phyloP scores from a whole-genome alignment of 2,888 invertebrate species.

The Elysia crispata region DNA sequence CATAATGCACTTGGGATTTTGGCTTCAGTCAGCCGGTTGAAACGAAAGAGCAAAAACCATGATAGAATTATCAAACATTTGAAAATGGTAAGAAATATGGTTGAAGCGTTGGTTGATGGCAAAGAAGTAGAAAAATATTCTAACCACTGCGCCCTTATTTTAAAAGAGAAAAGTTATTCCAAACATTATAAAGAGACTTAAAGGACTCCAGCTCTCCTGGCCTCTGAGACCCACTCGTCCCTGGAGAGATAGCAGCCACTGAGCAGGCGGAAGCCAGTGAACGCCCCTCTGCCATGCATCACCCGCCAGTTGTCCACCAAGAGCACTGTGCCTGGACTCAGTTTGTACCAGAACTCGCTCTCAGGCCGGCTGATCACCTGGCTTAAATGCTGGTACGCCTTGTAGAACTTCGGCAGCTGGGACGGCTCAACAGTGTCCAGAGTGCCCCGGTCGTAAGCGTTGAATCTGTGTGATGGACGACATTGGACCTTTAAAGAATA shows the following conservation, averaged over 20 bases:
- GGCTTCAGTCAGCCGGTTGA: no score
- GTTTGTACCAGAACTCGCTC: slow-evolving; percentile 76
- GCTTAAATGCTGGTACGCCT: slow-evolving; percentile 62
- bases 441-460: slow-evolving; percentile 86
- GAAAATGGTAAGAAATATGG: no score
- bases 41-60: no score
- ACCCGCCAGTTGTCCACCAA: slow-evolving; percentile 89
- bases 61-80: no score
- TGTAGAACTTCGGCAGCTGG: slow-evolving; percentile 82
- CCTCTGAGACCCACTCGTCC: slow-evolving; percentile 78
- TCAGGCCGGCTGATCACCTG: slow-evolving; percentile 59
- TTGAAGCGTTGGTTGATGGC: no score
- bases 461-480: slow-evolving; percentile 78
- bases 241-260: slow-evolving; percentile 86
- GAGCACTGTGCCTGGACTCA: slow-evolving; percentile 84
- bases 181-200: no score
- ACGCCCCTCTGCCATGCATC: slow-evolving; percentile 85
- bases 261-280: slow-evolving; percentile 83
- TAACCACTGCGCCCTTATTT: no score
- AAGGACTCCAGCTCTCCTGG: no score
- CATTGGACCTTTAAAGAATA: no score
- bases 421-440: slow-evolving; percentile 80
- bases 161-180: no score
- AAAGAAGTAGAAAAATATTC: no score
- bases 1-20: no score